phyloP scores from a whole-genome alignment of 2,797 vertebrate genomes.

The Myotis vivesi region DNA sequence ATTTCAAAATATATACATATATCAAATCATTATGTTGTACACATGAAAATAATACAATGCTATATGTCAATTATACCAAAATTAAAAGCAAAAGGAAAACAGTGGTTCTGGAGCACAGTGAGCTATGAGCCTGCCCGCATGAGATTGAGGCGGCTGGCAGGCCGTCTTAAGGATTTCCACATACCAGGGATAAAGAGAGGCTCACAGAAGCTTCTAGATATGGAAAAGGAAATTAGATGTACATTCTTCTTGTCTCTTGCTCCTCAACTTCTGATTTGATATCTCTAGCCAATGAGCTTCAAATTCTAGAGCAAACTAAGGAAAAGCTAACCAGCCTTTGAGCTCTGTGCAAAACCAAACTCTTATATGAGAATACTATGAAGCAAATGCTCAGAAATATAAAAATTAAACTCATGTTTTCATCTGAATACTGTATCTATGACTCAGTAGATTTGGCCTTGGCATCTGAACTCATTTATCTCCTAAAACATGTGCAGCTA shows the following conservation, averaged over 20 bases:
- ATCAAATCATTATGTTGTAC: background rate
- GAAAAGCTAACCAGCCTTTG: background rate
- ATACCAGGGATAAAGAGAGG: background rate
- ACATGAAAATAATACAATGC: background rate
- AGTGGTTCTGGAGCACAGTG: background rate
- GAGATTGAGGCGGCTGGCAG: background rate
- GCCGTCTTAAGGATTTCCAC: background rate
- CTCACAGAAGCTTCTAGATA: background rate
- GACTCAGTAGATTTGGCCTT: constrained; percentile 18
- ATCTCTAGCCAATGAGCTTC: background rate
- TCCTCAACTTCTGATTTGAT: background rate
- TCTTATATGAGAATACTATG: background rate
- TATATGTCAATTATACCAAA: background rate
- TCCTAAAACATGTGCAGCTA: background rate
- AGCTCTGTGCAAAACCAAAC: background rate
- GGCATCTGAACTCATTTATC: background rate
- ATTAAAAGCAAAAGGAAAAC: background rate
- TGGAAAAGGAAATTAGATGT: background rate
- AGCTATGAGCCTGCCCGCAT: background rate
- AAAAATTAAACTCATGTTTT: constrained; percentile 45
- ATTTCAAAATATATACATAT: background rate
- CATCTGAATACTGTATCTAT: background rate
- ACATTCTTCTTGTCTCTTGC: background rate
- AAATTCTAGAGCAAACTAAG: background rate
- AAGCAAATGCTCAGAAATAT: constrained; percentile 42